Conservation (phyloP, 1,140 invertebrate species). For the Armadillidium nasatum region DNA sequence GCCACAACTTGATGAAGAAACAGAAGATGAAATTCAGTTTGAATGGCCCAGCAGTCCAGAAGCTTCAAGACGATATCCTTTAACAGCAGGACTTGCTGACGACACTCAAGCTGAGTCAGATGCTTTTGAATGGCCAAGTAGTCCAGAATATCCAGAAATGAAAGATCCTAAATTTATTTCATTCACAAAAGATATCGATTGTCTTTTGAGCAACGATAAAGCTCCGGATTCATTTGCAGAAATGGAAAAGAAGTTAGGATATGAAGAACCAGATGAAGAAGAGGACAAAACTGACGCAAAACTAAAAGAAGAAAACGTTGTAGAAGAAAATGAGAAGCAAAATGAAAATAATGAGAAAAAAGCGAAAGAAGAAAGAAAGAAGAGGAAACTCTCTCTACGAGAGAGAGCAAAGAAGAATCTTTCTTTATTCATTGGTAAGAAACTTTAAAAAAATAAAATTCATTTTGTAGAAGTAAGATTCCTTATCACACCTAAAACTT, state of each 20-base stretch:
- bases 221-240: slow-evolving; percentile 31
- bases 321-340: slow-evolving; percentile 16
- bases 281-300: slow-evolving; percentile 29
- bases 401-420: slow-evolving; percentile 38
- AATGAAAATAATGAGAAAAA: neutral
- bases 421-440: slow-evolving; percentile 41
- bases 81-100: slow-evolving; percentile 29
- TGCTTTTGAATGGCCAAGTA: slow-evolving; percentile 40
- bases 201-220: slow-evolving; percentile 28
- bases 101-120: slow-evolving; percentile 40
- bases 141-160: slow-evolving; percentile 37
- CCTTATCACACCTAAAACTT: too few species aligned
- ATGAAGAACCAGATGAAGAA: slow-evolving; percentile 22
- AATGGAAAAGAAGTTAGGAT: slow-evolving; percentile 39
- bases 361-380: slow-evolving; percentile 25
- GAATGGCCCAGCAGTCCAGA: slow-evolving; percentile 44
- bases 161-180: slow-evolving; percentile 40
- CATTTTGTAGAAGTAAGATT: neutral
- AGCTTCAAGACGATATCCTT: slow-evolving; percentile 17
- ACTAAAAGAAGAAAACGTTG: slow-evolving; percentile 18
- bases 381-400: slow-evolving; percentile 34
- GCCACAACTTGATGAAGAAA: slow-evolving; percentile 32
- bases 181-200: slow-evolving; percentile 40
- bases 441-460: neutral
- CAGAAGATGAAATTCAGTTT: slow-evolving; percentile 32